Evolutionary conservation across 2,113 vertebrate genomes (phyloP), one percentile per base, ranked within the genome.

Genomic region (Cheirogaleus medius): DNA sequence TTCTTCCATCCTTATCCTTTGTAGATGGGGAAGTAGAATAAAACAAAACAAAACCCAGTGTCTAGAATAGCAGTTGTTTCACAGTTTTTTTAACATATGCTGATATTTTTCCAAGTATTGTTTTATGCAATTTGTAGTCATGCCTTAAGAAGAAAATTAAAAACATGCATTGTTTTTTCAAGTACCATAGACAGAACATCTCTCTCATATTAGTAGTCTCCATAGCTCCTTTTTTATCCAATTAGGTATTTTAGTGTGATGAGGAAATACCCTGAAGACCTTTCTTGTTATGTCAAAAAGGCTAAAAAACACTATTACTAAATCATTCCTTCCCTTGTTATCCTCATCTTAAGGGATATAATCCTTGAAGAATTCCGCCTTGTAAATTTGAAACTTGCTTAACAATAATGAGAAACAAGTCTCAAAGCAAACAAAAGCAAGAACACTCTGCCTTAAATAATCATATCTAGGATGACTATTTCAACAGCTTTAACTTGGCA

Each of bases 51-150:
- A 64, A 96, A 84, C 9, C 39, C 23, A 21, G 2, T 39, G 14
- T 64, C 74, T 68, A 29, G 42, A 44, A 77, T 0, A 86, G 17
- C 15, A 92, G 63, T 44, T 64, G 60, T 58, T 88, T 42, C 39
- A 95, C 25, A 0, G 8, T 80, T 21, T 77, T 82, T 63, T 34
- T 29, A 58, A n/a, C 32, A 60, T 97, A n/a, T n/a, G 9, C 8
- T 84, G 13, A 77, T 95, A 39, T 83, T 90, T 64, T 92, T 25
- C 10, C 63, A 87, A 71, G 11, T 82, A 95, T 85, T 56, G 4
- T 95, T 97, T 92, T 95, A 52, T 95, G 64, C 42, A 84, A n/a
- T 74, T 97, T 96, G 93, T 86, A 94, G 63, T 94, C 34, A 94
- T 90, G 34, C 58, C 68, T 84, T 88, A 74, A 85, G 34, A 60